Percentiles rank a stretch among this genome's conserved stretches.
Evolutionary conservation across 2,797 vertebrate species (phyloP).

Genomic region (Pteropus rufus): DNA sequence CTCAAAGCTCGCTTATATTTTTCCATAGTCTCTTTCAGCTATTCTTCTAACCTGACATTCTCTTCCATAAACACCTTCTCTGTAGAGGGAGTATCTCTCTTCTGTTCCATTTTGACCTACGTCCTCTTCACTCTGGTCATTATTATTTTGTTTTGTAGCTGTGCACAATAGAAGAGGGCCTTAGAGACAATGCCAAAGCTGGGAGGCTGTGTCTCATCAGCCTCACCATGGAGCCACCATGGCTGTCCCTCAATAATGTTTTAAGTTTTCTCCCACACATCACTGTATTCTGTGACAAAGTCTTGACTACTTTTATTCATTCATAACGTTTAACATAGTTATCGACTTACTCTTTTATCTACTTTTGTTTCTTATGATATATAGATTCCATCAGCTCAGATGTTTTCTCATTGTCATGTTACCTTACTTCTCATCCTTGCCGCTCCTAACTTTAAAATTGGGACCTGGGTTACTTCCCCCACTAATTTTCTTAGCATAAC

Average conservation of each 20-base stretch:
- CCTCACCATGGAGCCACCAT: slow-evolving; percentile 39
- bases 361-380: background rate
- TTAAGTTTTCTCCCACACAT: background rate
- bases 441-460: background rate
- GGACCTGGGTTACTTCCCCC: background rate
- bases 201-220: background rate
- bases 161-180: slow-evolving; percentile 85
- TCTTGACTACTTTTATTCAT: background rate
- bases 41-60: slow-evolving; percentile 89
- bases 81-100: slow-evolving; percentile 79
- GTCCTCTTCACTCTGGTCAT: slow-evolving; percentile 84
- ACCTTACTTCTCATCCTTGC: background rate
- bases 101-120: slow-evolving; percentile 79
- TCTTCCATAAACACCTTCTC: slow-evolving; percentile 86
- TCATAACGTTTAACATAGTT: background rate
- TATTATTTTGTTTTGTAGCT: slow-evolving; percentile 88
- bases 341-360: background rate
- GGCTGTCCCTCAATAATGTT: background rate
- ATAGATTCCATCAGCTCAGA: background rate
- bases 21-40: slow-evolving; percentile 89
- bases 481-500: background rate
- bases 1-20: slow-evolving; percentile 92
- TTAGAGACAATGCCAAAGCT: background rate
- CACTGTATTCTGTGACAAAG: background rate
- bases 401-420: background rate